Conservation (phyloP, 2,888 invertebrate species). For the Drosophila suboccidentalis region DNA sequence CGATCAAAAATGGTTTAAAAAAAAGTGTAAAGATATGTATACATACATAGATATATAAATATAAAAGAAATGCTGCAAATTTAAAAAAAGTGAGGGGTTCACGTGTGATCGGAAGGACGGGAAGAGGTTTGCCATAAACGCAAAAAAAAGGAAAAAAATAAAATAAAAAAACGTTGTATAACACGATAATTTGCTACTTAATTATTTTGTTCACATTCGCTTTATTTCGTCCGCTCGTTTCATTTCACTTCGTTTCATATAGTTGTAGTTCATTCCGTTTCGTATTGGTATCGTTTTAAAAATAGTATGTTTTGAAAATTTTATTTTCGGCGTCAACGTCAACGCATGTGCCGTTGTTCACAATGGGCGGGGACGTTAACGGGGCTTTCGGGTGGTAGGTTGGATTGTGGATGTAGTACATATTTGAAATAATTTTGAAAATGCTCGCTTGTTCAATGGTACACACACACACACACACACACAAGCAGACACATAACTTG, state of each 20-base stretch:
- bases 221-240: constrained; percentile 32
- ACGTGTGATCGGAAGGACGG: neutral
- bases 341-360: constrained; percentile 60
- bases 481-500: constrained; percentile 18
- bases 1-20: neutral
- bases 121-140: constrained; percentile 3
- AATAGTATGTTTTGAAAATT: constrained; percentile 78
- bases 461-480: constrained; percentile 30
- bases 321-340: constrained; percentile 81
- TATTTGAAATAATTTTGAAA: constrained; percentile 75
- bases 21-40: constrained; percentile 2
- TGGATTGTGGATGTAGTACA: constrained; percentile 62
- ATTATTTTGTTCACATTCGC: constrained; percentile 71
- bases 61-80: constrained; percentile 15
- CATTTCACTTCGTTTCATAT: constrained; percentile 49
- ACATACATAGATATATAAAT: constrained; percentile 10
- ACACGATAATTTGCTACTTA: constrained; percentile 80
- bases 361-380: constrained; percentile 19
- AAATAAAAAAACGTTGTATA: constrained; percentile 74
- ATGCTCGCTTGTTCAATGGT: constrained; percentile 45
- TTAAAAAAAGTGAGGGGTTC: neutral
- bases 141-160: constrained; percentile 13
- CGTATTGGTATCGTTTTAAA: constrained; percentile 71
- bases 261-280: constrained; percentile 56
- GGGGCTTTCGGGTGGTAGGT: constrained; percentile 24